These are phyloP conservation scores for Euplexia lucipara DNA, from an alignment of 2,888 invertebrate genomes.

Conservation along the genomic window DNA sequence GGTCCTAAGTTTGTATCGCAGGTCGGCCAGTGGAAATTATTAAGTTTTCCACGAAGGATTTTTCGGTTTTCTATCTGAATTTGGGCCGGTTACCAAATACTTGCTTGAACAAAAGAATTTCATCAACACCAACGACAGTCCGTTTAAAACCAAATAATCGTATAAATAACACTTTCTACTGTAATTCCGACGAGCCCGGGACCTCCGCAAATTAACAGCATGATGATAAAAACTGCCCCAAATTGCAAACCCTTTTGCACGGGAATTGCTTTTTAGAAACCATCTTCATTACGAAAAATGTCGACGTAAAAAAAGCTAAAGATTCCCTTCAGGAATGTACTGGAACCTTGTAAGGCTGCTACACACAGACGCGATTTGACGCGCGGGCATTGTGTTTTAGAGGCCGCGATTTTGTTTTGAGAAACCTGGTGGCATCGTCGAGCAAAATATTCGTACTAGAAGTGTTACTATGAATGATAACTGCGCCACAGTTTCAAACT, in stretches of 20 bases:
- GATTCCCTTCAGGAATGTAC: slow-evolving; percentile 46
- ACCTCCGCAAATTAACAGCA: slow-evolving; percentile 67
- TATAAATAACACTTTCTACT: slow-evolving; percentile 58
- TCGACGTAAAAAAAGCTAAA: slow-evolving; percentile 56
- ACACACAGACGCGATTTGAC: not conserved
- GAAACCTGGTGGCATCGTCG: not conserved
- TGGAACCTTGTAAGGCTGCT: slow-evolving; percentile 18
- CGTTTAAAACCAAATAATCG: slow-evolving; percentile 62
- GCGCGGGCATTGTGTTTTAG: not conserved
- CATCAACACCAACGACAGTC: slow-evolving; percentile 2
- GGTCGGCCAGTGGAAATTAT: too few relatives aligned
- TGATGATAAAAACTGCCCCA: slow-evolving; percentile 67
- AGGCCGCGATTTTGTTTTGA: not conserved
- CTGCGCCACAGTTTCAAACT: too few relatives aligned
- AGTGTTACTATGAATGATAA: too few relatives aligned
- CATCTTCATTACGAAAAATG: slow-evolving; percentile 66
- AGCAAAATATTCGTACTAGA: too few relatives aligned
- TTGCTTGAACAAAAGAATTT: too few relatives aligned
- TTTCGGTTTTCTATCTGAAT: too few relatives aligned
- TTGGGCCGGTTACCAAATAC: too few relatives aligned
- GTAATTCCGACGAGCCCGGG: slow-evolving; percentile 32
- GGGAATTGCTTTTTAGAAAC: slow-evolving; percentile 65
- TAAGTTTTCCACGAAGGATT: too few relatives aligned
- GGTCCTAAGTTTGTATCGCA: too few relatives aligned
- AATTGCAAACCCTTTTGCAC: slow-evolving; percentile 62